Evolutionary conservation across 1,140 invertebrate genomes (phyloP).

Genomic region (Heliothis subflexa): DNA sequence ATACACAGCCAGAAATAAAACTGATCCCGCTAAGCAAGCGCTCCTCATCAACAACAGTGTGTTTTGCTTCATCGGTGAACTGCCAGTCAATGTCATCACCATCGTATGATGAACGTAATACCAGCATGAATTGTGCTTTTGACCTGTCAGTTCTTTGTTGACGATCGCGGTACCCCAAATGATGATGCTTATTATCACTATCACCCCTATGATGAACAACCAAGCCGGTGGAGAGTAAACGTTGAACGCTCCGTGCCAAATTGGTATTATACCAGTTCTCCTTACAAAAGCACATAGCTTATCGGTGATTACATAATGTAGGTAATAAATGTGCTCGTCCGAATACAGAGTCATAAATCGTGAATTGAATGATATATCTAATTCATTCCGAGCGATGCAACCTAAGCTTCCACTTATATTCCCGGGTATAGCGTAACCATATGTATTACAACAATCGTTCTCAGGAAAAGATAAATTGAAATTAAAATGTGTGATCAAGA

Average conservation of each 20-base stretch:
- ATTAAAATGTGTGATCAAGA: conserved; percentile 48
- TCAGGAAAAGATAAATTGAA: conserved; percentile 49
- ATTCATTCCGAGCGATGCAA: conserved; percentile 32
- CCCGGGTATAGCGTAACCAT: conserved; percentile 40
- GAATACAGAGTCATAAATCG: conserved; percentile 50
- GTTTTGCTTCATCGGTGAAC: conserved; percentile 33
- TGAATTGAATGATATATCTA: conserved; percentile 57
- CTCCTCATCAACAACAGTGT: conserved; percentile 35
- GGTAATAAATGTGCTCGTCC: conserved; percentile 40
- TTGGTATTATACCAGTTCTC: conserved; percentile 38
- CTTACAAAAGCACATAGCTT: conserved; percentile 44
- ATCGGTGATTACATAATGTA: conserved; percentile 46
- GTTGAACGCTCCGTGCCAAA: conserved; percentile 49
- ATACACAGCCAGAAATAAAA: conserved; percentile 49
- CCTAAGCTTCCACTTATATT: conserved; percentile 47
- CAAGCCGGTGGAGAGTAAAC: conserved; percentile 9
- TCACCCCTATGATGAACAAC: conserved; percentile 2
- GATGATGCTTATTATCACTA: conserved; percentile 21
- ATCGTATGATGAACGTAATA: conserved; percentile 35
- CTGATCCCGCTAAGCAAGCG: conserved; percentile 40
- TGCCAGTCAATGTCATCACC: conserved; percentile 39
- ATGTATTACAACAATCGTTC: conserved; percentile 23
- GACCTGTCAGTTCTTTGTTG: neutral
- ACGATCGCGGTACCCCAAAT: conserved; percentile 5
- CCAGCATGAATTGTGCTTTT: conserved; percentile 2